Evolutionary conservation across 2,113 vertebrate species (phyloP).

Genomic region (Craseonycteris thonglongyai): DNA sequence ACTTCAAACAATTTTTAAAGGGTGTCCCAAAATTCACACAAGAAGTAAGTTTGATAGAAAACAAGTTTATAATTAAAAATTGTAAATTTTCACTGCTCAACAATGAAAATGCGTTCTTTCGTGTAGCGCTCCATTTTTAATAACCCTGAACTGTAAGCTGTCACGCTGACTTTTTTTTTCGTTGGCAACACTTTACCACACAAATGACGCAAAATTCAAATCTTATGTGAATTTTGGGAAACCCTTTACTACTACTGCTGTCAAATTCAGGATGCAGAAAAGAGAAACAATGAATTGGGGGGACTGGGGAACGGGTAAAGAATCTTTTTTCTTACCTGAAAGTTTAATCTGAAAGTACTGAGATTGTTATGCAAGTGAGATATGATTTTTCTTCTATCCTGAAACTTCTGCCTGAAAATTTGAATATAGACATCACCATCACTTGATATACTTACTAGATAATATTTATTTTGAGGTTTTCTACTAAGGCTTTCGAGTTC

Average conservation of each 20-base stretch:
- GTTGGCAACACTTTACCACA: no score
- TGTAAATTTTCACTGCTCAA: no score
- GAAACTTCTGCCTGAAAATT: neutral
- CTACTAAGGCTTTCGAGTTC: neutral
- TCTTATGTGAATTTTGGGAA: no score
- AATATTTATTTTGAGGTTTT: neutral
- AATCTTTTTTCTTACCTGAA: conserved; percentile 18
- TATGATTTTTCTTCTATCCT: neutral
- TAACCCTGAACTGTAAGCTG: no score
- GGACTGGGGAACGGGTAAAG: neutral
- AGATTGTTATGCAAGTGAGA: neutral
- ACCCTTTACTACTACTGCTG: neutral
- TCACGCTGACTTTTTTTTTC: no score
- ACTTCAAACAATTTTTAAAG: conserved; percentile 43
- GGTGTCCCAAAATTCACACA: no score
- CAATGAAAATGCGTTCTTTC: no score
- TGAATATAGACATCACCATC: neutral
- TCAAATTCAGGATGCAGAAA: conserved; percentile 17
- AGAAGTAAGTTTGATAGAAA: no score
- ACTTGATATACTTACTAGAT: neutral
- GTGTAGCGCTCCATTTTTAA: no score
- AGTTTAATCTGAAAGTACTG: neutral
- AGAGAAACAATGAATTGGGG: neutral
- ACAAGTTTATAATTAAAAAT: no score
- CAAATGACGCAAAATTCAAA: no score